These are phyloP conservation scores for Aphelenchoides fujianensis DNA, from an alignment of 1,140 invertebrate genomes.

Conservation along the genomic window DNA sequence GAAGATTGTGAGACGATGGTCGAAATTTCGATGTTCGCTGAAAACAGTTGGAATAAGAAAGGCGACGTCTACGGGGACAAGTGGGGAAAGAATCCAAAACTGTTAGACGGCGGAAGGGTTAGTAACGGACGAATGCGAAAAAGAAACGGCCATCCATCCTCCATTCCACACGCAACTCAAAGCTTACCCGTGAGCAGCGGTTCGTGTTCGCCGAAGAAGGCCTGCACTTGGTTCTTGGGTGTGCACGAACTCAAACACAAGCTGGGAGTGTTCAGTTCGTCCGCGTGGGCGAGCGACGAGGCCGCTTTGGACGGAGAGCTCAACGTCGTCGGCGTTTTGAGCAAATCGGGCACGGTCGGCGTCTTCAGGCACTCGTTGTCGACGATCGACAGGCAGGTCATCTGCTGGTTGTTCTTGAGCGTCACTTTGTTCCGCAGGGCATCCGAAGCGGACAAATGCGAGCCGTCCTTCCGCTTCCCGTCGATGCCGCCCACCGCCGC, in stretches of 20 bases:
- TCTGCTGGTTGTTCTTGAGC: conserved; percentile 36
- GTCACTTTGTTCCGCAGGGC: conserved; percentile 17
- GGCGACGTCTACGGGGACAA: background rate
- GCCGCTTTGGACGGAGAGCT: conserved; percentile 45
- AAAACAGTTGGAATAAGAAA: conserved; percentile 25
- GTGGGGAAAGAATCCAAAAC: no score
- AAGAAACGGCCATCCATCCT: no score
- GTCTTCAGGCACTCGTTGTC: conserved; percentile 55
- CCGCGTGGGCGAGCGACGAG: conserved; percentile 31
- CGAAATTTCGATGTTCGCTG: conserved; percentile 50
- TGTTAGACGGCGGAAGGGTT: background rate
- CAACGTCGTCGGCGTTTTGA: conserved; percentile 47
- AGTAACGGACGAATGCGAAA: background rate
- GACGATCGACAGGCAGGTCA: conserved; percentile 41
- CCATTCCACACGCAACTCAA: background rate
- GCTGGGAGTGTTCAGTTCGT: conserved; percentile 54
- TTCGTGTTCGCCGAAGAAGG: conserved; percentile 61
- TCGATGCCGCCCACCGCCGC: background rate
- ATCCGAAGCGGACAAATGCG: background rate
- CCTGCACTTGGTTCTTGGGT: conserved; percentile 52
- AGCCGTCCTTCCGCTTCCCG: background rate
- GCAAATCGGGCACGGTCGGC: conserved; percentile 50
- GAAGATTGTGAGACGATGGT: conserved; percentile 42
- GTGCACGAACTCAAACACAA: conserved; percentile 50
- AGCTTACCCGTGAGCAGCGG: conserved; percentile 52